Evolutionary conservation across 92 coral and sea anemone genomes (phyloP).

Genomic region (Palythoa caribaeorum): DNA sequence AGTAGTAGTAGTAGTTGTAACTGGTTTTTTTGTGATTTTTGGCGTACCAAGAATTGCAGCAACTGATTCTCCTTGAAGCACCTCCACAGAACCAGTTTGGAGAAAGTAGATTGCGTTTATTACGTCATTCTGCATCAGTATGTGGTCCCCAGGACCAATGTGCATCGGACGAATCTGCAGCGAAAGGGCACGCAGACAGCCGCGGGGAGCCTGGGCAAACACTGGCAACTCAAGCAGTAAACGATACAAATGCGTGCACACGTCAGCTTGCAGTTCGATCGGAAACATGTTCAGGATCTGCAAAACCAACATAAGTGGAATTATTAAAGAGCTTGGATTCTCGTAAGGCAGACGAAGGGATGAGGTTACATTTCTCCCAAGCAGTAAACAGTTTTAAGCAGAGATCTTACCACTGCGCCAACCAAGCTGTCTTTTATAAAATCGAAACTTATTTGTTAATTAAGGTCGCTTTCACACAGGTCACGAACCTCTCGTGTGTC

Average conservation of each 20-base stretch:
- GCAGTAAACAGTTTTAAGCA: too few species aligned
- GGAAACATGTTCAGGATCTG: slow-evolving; percentile 88
- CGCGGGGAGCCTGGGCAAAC: slow-evolving; percentile 88
- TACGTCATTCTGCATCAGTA: slow-evolving; percentile 83
- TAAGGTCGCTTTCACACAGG: neutral
- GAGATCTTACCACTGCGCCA: too few species aligned
- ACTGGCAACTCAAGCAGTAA: slow-evolving; percentile 77
- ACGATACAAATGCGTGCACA: slow-evolving; percentile 87
- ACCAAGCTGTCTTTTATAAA: too few species aligned
- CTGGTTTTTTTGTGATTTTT: neutral
- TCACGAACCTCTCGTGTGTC: slow-evolving; percentile 85
- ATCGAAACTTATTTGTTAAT: too few species aligned
- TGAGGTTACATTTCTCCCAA: too few species aligned
- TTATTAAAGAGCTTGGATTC: neutral
- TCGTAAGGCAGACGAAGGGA: too few species aligned
- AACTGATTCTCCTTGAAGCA: slow-evolving; percentile 90
- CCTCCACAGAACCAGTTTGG: slow-evolving; percentile 90
- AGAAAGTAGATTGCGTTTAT: slow-evolving; percentile 82
- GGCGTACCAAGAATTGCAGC: slow-evolving; percentile 87
- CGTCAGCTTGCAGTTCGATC: slow-evolving; percentile 85
- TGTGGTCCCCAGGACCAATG: slow-evolving; percentile 87
- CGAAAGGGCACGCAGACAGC: slow-evolving; percentile 82
- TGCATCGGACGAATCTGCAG: slow-evolving; percentile 80
- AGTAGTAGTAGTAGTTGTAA: too few species aligned
- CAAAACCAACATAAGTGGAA: slow-evolving; percentile 4